Base-by-base conservation (phyloP, 2,113 vertebrate genomes). In the Rhombomys opimus region DNA sequence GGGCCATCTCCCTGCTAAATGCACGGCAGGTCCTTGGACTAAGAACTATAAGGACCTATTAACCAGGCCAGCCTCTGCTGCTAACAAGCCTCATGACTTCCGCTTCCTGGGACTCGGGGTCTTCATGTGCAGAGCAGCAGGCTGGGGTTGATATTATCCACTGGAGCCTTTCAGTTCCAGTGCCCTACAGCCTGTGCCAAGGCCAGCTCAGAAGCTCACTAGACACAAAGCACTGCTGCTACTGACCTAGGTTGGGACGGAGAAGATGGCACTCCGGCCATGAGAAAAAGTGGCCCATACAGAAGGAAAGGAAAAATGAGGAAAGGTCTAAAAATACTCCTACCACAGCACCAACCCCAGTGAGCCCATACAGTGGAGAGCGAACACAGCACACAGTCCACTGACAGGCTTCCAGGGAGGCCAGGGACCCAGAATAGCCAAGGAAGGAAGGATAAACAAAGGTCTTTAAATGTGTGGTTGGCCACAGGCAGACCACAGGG, bases 381-480 rank as follows among this genome's bases (percentile, higher is more conserved):
- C 82, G 93, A 98, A 80, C n/a, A 6, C 91, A 88, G 46, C 41
- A 61, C 95, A 98, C 0, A 0, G 95, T 82, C 97, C 96, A 25
- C 7, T 90, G 89, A 97, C 94, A 88, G 96, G 35, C 63, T 95
- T 92, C 70, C 0, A 15, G 87, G 94, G 94, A 96, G 94, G 91
- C 1, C 8, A 61, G 96, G 88, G 85, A 94, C 95, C 92, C 96
- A 97, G 97, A 98, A 98, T 70, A 98, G 97, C 95, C 84, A 2
- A 95, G 95, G 89, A 97, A 98, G 86, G 91, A 97, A 98, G 96
- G 96, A 98, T 86, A 97, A 98, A 98, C 68, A 96, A 87, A 97
- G 96, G 68, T 95, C 96, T 97, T 98, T 96, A 98, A 98, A 97
- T 97, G 97, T 30, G 97, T 15, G 94, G 89, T 70, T 95, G 95